Evolutionary conservation across 2,797 vertebrate genomes (phyloP), one percentile per base, ranked within the genome.

Genomic region (Gambelia wislizenii): DNA sequence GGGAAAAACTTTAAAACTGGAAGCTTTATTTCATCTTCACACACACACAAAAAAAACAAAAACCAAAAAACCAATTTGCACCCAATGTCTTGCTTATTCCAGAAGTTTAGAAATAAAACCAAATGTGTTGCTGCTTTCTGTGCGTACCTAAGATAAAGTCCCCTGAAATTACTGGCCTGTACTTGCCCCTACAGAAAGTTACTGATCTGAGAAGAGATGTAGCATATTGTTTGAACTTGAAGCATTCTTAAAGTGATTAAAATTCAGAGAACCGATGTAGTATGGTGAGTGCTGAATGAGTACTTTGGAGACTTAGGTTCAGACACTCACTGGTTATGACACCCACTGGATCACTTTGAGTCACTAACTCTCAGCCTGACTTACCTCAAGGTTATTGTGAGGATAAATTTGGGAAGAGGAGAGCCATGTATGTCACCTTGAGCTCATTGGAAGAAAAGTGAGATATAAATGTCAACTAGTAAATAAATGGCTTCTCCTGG

Each of bases 401-500:
- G 8, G 30, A 30, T 67, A 25, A 33, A 67, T 67, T 67, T 67
- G 20, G 27, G 64, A 67, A 67, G 9, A 67, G 27, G 27, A 33
- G 27, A 67, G 8, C 64, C 64, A 67, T 67, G 27, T 67, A 67
- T 67, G 27, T 30, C 64, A 30, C 8, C 27, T 30, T 67, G 27
- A 67, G 12, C 64, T 67, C 27, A 64, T 30, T 27, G 27, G 30
- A 67, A 14, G 27, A 33, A 67, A 67, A 67, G 8, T 30, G 27
- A 67, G 64, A 67, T 67, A 30, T 30, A 30, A 27, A 67, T 67
- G 64, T 30, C 64, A 33, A 6, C 9, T 12, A 30, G 33, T 67
- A 67, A 67, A 67, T 67, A n/a, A 78, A 87, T 81, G n/a, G 6
- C 39, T 84, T 92, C 20, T 94, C 80, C 86, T 83, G 52, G 76